A percentile compares a stretch with the other conserved stretches of the same genome.
Conservation (phyloP, 2,888 invertebrate species). For the Lepidochitona cinerea region DNA sequence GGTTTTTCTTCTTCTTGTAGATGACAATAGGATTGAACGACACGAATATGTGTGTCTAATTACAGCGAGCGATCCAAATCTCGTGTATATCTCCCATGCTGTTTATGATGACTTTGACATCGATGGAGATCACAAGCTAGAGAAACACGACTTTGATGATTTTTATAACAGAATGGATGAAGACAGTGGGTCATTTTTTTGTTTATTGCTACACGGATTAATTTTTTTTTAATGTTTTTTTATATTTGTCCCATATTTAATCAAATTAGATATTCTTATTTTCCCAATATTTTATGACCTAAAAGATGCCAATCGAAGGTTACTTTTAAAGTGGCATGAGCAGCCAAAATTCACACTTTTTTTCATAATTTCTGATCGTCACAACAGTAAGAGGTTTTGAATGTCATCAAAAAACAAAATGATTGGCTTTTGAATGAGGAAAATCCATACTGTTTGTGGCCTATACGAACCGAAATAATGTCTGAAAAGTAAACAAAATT, state of each 20-base stretch:
- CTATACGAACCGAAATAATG: too few relatives aligned
- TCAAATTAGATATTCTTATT: too few relatives aligned
- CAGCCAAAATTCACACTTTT: background rate
- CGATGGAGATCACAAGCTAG: background rate
- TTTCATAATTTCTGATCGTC: too few relatives aligned
- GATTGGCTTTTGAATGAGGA: too few relatives aligned
- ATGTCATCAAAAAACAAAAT: too few relatives aligned
- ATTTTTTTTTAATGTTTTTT: background rate
- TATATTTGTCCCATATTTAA: too few relatives aligned
- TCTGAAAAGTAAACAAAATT: too few relatives aligned
- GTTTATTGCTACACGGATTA: background rate
- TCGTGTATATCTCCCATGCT: background rate
- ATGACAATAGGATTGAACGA: background rate
- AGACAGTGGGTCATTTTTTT: background rate
- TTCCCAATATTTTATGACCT: too few relatives aligned
- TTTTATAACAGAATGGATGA: background rate
- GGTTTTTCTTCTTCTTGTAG: background rate
- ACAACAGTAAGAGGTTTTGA: too few relatives aligned
- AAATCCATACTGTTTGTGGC: too few relatives aligned
- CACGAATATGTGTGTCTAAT: background rate
- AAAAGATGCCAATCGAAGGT: too few relatives aligned
- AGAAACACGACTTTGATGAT: background rate
- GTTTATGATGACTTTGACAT: background rate
- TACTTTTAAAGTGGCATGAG: background rate
- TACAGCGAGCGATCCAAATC: background rate